A percentile compares a stretch with the other conserved stretches of the same genome.
phyloP scores from a whole-genome alignment of 2,797 vertebrate species.

The Bucorvus abyssinicus region DNA sequence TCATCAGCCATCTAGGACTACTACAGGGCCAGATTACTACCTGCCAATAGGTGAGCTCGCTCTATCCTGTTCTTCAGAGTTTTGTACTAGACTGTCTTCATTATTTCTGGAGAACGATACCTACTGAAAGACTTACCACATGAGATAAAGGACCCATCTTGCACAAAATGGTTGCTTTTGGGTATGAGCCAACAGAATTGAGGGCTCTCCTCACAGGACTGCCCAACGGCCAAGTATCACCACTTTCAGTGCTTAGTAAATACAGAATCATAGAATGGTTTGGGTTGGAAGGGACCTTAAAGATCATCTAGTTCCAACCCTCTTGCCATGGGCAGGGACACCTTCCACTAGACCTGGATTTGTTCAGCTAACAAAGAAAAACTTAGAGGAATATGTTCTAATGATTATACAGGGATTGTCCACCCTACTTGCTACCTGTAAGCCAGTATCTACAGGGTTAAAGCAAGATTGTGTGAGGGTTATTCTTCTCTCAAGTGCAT shows the following conservation, averaged over 20 bases:
- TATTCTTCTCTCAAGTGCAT: background rate
- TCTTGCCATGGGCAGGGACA: no score
- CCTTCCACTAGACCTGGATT: background rate
- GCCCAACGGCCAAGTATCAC: background rate
- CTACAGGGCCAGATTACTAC: background rate
- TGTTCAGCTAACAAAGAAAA: background rate
- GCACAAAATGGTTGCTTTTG: background rate
- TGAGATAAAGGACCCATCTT: background rate
- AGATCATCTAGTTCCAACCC: no score
- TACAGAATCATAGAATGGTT: background rate
- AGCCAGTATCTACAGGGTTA: constrained; percentile 1
- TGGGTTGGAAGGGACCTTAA: no score
- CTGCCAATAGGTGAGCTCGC: background rate
- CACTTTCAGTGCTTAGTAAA: background rate
- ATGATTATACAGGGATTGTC: background rate
- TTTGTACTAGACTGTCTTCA: background rate
- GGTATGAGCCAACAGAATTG: background rate
- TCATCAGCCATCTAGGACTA: background rate
- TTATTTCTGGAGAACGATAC: background rate
- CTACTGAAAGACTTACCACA: background rate
- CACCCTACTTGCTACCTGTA: background rate
- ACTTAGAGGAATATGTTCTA: background rate
- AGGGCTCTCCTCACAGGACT: background rate
- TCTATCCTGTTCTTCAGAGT: background rate
- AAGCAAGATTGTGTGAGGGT: background rate